phyloP scores from a whole-genome alignment of 2,113 vertebrate species.

The Poeciliopsis prolifica region DNA sequence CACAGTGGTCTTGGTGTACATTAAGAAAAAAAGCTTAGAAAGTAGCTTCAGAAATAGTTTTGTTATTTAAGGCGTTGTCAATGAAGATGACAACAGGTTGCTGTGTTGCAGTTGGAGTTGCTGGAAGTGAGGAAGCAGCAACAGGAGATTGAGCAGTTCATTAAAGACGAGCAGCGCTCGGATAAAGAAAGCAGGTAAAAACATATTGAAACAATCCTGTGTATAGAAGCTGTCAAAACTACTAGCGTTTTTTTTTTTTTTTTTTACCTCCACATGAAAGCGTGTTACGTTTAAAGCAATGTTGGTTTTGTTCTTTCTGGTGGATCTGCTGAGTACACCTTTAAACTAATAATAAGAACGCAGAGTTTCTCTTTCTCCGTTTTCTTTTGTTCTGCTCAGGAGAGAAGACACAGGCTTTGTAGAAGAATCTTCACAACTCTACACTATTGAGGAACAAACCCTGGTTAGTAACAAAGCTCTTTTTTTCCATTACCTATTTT shows the following conservation, averaged over 20 bases:
- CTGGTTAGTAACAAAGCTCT: conserved; percentile 65
- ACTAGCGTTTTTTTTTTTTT: background rate
- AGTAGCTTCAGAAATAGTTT: background rate
- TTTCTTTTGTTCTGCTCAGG: conserved; percentile 54
- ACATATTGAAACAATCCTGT: background rate
- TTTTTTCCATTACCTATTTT: background rate
- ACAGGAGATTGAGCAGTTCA: conserved; percentile 72
- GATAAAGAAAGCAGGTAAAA: conserved; percentile 81
- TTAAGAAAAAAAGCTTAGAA: background rate
- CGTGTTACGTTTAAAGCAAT: background rate
- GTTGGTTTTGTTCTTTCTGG: background rate
- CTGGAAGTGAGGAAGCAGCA: conserved; percentile 77
- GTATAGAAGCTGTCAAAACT: background rate
- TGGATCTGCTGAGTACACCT: background rate
- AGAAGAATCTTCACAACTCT: conserved; percentile 77
- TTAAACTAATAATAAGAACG: background rate
- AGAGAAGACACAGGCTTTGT: conserved; percentile 82
- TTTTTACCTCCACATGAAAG: background rate
- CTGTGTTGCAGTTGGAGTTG: conserved; percentile 85
- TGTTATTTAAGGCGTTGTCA: background rate
- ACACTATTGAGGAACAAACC: conserved; percentile 75
- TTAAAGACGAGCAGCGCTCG: conserved; percentile 52
- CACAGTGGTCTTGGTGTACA: no score
- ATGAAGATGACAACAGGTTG: background rate
- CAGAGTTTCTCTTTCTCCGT: conserved; percentile 6